Base-by-base conservation (phyloP, 92 coral and sea anemone species). In the Paramuricea clavata region DNA sequence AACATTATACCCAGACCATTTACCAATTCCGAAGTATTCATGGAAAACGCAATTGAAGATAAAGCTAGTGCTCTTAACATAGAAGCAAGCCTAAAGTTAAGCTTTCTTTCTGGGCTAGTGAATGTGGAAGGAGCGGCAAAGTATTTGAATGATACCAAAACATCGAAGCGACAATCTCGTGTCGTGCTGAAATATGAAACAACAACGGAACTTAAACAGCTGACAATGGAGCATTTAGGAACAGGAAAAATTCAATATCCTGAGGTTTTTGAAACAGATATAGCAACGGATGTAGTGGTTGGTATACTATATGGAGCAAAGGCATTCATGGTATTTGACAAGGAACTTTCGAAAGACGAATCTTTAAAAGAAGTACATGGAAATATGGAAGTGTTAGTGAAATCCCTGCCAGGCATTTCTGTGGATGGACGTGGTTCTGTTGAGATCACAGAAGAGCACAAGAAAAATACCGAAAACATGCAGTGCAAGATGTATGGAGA, bases 241-340 rank as follows among this genome's bases (percentile, higher is more conserved):
- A 43, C 32, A 57, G 87, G 82, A 71, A 81, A 87, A 43, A 75
- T 69, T 13, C 82, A 81, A 33, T 73, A 72, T 43, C 87, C 91
- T 3, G 78, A 82, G 76, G 83, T 49, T 49, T 49, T 49, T 82
- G 88, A 88, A 47, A 71, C 71, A 57, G 82, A 82, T 33, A 82
- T 49, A 49, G 91, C 88, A 47, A 87, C 90, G 12, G 86, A 87
- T 87, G 87, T 87, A n/a, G 90, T 87, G 70, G 87, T 81, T 81
- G 90, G 90, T 57, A 87, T 87, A 34, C 54, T 65, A 42, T 81
- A 81, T 67, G 86, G 86, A 41, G 68, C 86, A 65, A 76, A 76
- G 7, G 83, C 89, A 43, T 30, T 86, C 52, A 43, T 86, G 23
- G 62, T 86, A 50, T 87, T 87, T 61, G 91, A 87, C 87, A 74